Conservation (phyloP, 53 echinoderm and acorn worm species). For the Luidia sarsii region DNA sequence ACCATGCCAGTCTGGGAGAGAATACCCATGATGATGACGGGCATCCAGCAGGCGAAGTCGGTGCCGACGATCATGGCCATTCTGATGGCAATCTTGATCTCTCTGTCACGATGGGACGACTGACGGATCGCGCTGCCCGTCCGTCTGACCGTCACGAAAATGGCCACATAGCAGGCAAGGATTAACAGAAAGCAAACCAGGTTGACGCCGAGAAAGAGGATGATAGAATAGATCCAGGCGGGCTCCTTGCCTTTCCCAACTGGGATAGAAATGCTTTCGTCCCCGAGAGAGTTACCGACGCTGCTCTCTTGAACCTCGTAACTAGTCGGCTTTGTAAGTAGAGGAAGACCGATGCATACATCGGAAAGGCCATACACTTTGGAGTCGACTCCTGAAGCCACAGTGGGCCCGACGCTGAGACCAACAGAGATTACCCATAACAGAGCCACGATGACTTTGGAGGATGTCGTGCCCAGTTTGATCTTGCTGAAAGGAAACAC, state of each 20-base stretch:
- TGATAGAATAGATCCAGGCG: conserved; percentile 59
- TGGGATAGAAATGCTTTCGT: neutral
- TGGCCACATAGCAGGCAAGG: conserved; percentile 42
- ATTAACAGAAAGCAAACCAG: conserved; percentile 50
- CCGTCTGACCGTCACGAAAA: conserved; percentile 36
- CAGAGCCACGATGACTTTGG: neutral
- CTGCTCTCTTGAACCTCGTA: neutral
- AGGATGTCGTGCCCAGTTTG: conserved; percentile 3
- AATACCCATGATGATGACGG: conserved; percentile 31
- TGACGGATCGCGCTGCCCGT: neutral
- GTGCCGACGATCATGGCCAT: conserved; percentile 7
- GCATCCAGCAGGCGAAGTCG: conserved; percentile 34
- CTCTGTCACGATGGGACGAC: neutral
- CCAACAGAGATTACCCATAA: conserved; percentile 14
- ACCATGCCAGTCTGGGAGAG: neutral
- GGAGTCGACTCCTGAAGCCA: neutral
- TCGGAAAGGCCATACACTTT: conserved; percentile 40
- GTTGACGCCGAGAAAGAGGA: conserved; percentile 58
- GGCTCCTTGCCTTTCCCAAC: neutral
- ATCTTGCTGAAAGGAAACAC: conserved; percentile 58
- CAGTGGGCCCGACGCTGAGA: conserved; percentile 22
- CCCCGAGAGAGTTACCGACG: neutral
- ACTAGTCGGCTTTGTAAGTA: conserved; percentile 12
- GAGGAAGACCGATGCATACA: conserved; percentile 25
- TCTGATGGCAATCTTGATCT: neutral